A percentile compares a stretch with the other conserved stretches of the same genome.
phyloP scores from a whole-genome alignment of 2,113 vertebrate species.

The Trematocara unimaculatum region DNA sequence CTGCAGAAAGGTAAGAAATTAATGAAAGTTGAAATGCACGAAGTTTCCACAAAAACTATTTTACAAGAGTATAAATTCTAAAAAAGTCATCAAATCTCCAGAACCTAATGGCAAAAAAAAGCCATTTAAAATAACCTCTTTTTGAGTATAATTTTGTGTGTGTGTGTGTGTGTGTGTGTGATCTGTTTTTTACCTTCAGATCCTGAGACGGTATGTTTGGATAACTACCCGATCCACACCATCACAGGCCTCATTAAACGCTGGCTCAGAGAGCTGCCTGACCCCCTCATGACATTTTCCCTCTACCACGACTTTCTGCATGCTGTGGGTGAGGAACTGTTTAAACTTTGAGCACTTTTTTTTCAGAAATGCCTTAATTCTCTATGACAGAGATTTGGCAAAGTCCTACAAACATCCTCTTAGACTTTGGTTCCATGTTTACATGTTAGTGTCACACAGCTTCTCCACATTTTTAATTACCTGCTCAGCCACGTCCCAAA shows the following conservation, averaged over 20 bases:
- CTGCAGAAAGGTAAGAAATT: constrained; percentile 77
- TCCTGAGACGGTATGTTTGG: constrained; percentile 73
- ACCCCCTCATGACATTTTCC: constrained; percentile 90
- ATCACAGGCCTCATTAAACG: constrained; percentile 90
- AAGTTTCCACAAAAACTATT: not conserved
- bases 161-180: not conserved
- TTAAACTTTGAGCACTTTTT: not conserved
- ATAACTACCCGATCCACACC: constrained; percentile 91
- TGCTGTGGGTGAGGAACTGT: constrained; percentile 74
- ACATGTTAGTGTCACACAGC: not conserved
- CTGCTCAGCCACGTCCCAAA: not conserved
- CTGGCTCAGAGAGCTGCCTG: constrained; percentile 91
- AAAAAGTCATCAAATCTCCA: not conserved
- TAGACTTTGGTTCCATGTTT: not conserved
- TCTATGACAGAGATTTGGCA: not conserved
- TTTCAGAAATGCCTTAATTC: not conserved
- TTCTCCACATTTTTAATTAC: not conserved
- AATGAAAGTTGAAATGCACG: not conserved
- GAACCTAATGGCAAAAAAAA: not conserved
- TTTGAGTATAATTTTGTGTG: not conserved
- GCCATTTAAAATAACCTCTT: not conserved
- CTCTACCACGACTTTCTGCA: constrained; percentile 90
- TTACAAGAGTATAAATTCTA: not conserved
- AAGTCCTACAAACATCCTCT: not conserved
- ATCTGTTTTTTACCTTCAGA: constrained; percentile 63